phyloP scores from a whole-genome alignment of 1,140 invertebrate species.

The Chelonus insularis region DNA sequence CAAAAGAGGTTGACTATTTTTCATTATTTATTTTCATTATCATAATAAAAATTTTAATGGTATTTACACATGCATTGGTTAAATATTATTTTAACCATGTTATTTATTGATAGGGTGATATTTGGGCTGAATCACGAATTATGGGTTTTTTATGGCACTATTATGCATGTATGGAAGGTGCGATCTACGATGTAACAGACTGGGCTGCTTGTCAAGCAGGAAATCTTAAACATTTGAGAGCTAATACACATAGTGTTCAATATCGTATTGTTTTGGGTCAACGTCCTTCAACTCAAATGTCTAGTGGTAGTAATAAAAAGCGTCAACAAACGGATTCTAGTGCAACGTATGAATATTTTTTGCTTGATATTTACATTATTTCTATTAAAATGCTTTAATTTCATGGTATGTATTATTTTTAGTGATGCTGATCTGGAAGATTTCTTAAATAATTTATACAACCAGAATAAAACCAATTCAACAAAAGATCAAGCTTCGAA shows the following conservation, averaged over 20 bases:
- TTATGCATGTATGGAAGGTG: slow-evolving; percentile 95
- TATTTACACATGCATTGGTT: too few species aligned
- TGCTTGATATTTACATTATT: not conserved
- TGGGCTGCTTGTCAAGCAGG: slow-evolving; percentile 92
- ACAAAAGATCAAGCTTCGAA: slow-evolving; percentile 33
- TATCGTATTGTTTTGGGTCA: slow-evolving; percentile 86
- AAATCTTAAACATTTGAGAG: slow-evolving; percentile 76
- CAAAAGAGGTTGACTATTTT: slow-evolving; percentile 72
- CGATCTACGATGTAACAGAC: slow-evolving; percentile 92
- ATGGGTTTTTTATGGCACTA: slow-evolving; percentile 90
- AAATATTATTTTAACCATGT: too few species aligned
- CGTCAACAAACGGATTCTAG: slow-evolving; percentile 47
- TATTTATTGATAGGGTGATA: slow-evolving; percentile 82
- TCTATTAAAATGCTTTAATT: not conserved
- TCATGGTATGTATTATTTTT: slow-evolving; percentile 34
- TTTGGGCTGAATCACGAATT: slow-evolving; percentile 90
- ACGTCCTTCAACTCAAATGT: slow-evolving; percentile 58
- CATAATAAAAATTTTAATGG: too few species aligned
- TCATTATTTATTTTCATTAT: not conserved
- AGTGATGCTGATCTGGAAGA: slow-evolving; percentile 68
- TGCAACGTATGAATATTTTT: slow-evolving; percentile 38
- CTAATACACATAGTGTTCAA: slow-evolving; percentile 89
- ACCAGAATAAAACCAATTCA: slow-evolving; percentile 48
- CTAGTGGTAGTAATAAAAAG: slow-evolving; percentile 43
- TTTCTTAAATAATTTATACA: slow-evolving; percentile 67